phyloP scores from a whole-genome alignment of 1,140 invertebrate genomes.

The Ctenoplectra terminalis region DNA sequence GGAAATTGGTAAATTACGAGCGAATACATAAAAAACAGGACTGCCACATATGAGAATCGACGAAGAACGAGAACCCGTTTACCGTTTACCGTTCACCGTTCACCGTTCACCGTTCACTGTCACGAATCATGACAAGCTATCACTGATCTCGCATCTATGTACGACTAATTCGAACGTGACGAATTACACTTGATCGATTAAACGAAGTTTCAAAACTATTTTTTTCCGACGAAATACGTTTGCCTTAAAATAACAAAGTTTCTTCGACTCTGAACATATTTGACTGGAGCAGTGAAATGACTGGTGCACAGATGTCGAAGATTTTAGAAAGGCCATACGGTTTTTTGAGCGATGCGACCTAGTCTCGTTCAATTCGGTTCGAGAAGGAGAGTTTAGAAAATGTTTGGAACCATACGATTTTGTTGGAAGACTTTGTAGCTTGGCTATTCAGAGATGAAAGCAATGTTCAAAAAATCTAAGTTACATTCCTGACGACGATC shows the following conservation, averaged over 20 bases:
- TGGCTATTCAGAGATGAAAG: constrained; percentile 11
- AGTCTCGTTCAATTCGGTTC: neutral
- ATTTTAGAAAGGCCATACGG: neutral
- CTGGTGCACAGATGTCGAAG: neutral
- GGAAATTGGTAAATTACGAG: neutral
- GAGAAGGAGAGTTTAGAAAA: neutral
- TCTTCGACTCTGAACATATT: neutral
- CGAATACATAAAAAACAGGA: neutral
- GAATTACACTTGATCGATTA: too few relatives aligned
- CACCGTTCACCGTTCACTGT: too few relatives aligned
- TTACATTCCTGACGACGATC: constrained; percentile 12
- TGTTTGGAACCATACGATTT: neutral
- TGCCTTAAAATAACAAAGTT: neutral
- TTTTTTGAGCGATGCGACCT: neutral
- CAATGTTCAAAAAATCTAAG: neutral
- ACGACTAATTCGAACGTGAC: neutral
- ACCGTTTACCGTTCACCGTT: too few relatives aligned
- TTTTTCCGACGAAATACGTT: neutral
- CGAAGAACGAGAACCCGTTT: too few relatives aligned
- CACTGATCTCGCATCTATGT: neutral
- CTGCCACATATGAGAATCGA: neutral
- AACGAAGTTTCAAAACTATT: neutral
- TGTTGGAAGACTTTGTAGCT: neutral
- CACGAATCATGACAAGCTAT: neutral
- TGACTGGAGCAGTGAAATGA: neutral